Conservation (phyloP, 2,113 vertebrate species). For the Lasiurus cinereus region DNA sequence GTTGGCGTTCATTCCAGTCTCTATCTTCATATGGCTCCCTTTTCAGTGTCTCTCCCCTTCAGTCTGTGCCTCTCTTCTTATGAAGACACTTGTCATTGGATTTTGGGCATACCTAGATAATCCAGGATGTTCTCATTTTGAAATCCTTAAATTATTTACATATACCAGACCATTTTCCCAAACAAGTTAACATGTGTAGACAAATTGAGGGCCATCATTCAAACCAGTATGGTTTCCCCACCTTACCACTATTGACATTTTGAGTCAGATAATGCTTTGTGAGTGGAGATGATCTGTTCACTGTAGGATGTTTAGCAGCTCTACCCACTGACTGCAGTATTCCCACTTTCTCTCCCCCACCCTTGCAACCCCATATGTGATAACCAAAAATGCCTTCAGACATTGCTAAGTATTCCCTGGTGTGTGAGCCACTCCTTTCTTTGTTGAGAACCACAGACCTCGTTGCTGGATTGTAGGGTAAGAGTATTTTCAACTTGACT, state of each 20-base stretch:
- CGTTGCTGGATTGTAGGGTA: not conserved
- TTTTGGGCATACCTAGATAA: not conserved
- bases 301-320: not conserved
- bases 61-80: not conserved
- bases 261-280: not conserved
- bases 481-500: not conserved
- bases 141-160: not conserved
- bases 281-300: not conserved
- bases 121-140: not conserved
- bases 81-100: not conserved
- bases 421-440: not conserved
- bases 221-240: not conserved
- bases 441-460: not conserved
- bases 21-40: not conserved
- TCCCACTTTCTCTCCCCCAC: too few relatives aligned
- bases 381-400: not conserved
- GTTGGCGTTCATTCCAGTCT: not conserved
- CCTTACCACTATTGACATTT: not conserved
- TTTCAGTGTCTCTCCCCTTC: not conserved
- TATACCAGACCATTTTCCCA: not conserved
- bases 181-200: not conserved
- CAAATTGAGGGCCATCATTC: not conserved
- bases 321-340: not conserved
- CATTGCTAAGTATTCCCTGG: not conserved
- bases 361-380: not conserved